Percentiles rank a stretch among this genome's conserved stretches.
Conservation (phyloP, 2,797 vertebrate species). For the Phalloptychus januarius region DNA sequence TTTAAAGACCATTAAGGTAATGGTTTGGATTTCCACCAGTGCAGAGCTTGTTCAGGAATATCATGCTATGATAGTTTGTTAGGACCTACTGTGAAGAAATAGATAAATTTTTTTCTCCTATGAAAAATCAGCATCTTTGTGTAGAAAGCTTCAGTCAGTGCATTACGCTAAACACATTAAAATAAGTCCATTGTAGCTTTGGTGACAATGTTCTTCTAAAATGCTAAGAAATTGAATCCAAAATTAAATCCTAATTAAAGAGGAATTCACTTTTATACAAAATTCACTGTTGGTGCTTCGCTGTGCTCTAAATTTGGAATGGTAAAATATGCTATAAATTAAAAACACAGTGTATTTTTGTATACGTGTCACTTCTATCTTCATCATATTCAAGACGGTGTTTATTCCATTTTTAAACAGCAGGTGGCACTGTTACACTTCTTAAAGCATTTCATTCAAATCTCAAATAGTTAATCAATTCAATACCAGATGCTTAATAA, state of each 20-base stretch:
- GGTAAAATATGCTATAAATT: not conserved
- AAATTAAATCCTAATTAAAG: not conserved
- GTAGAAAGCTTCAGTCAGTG: not conserved
- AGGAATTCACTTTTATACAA: not conserved
- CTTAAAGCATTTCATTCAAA: not conserved
- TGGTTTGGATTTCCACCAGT: not conserved
- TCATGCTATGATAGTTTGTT: no score
- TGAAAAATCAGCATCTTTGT: not conserved
- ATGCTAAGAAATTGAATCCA: not conserved
- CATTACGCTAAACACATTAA: not conserved
- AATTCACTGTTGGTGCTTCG: not conserved
- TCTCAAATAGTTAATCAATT: not conserved
- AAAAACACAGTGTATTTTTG: not conserved
- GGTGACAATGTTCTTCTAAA: not conserved
- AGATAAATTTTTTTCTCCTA: not conserved
- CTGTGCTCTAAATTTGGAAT: not conserved
- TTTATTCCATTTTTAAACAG: constrained; percentile 11
- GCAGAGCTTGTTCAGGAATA: not conserved
- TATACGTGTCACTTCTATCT: not conserved
- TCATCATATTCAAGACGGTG: not conserved
- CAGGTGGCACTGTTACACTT: constrained; percentile 32
- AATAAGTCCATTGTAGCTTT: not conserved
- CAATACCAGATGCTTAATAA: not conserved
- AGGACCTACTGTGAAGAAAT: no score
- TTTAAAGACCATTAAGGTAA: not conserved